These are phyloP conservation scores for Petrocephalus microphthalmus DNA, from an alignment of 2,113 vertebrate genomes.

Conservation along the genomic window DNA sequence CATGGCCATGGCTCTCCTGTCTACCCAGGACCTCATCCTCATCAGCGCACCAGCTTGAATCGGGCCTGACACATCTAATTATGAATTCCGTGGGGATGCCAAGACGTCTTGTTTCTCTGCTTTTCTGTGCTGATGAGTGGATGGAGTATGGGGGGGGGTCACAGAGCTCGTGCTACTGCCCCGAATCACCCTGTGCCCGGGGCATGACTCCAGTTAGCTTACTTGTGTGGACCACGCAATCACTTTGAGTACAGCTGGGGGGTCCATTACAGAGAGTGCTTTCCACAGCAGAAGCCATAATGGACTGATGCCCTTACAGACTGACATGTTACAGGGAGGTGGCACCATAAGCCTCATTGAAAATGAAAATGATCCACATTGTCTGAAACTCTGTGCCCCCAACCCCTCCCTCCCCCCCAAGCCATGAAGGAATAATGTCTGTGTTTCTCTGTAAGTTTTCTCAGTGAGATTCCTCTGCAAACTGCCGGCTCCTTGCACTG, in stretches of 20 bases:
- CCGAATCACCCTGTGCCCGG: not conserved
- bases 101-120: not conserved
- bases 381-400: conserved; percentile 30
- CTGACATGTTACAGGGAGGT: conserved; percentile 49
- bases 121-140: not conserved
- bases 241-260: conserved; percentile 9
- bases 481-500: not conserved
- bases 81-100: not conserved
- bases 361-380: conserved; percentile 48
- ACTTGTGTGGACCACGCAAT: not conserved
- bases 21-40: not conserved
- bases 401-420: conserved; percentile 28
- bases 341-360: conserved; percentile 56
- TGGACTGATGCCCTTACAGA: conserved; percentile 51
- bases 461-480: not conserved
- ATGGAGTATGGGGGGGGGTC: not conserved
- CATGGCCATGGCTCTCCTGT: not conserved
- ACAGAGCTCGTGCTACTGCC: not conserved
- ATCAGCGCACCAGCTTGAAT: not conserved
- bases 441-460: not conserved
- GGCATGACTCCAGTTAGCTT: conserved; percentile 14
- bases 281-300: conserved; percentile 45
- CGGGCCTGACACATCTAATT: not conserved
- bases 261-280: not conserved
- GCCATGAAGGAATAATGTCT: not conserved